A percentile compares a stretch with the other conserved stretches of the same genome.
phyloP scores from a whole-genome alignment of 2,888 invertebrate genomes.

The Lasioglossum figueresi region DNA sequence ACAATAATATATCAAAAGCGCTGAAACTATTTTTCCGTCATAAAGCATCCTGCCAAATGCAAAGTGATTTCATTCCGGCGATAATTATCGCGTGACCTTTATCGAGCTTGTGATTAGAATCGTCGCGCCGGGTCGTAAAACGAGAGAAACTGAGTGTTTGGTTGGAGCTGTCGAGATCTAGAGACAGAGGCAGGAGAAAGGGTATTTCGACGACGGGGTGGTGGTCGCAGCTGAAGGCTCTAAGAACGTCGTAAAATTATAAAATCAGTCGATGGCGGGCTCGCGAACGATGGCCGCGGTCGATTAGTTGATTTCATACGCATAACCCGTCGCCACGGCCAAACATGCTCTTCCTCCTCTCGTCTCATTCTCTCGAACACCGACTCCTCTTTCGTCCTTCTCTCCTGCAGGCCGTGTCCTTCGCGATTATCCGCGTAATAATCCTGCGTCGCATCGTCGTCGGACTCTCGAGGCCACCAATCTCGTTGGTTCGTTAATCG shows the following conservation, averaged over 20 bases:
- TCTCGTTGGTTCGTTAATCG: conserved; percentile 48
- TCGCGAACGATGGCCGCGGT: conserved; percentile 65
- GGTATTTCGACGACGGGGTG: background rate
- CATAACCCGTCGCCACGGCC: conserved; percentile 70
- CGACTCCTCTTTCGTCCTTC: background rate
- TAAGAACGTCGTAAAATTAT: conserved; percentile 79
- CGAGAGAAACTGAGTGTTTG: conserved; percentile 30
- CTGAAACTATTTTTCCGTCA: too few species aligned
- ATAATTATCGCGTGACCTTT: conserved; percentile 79
- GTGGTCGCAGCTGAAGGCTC: conserved; percentile 50
- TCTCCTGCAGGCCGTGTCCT: conserved; percentile 21
- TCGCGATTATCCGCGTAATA: conserved; percentile 70
- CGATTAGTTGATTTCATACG: conserved; percentile 78
- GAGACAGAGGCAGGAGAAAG: background rate
- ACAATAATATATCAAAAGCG: too few species aligned
- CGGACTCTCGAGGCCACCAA: conserved; percentile 23
- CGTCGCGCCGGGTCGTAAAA: conserved; percentile 73
- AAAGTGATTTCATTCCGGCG: conserved; percentile 75
- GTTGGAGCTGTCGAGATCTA: conserved; percentile 28
- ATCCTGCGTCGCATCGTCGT: conserved; percentile 61
- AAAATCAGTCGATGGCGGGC: conserved; percentile 71
- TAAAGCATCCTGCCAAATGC: too few species aligned
- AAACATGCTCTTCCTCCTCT: conserved; percentile 45
- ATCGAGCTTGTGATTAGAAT: conserved; percentile 79
- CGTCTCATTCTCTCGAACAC: conserved; percentile 9